Evolutionary conservation across 2,888 invertebrate genomes (phyloP), one percentile per base, ranked within the genome.

Genomic region (Zele albiditarsus): DNA sequence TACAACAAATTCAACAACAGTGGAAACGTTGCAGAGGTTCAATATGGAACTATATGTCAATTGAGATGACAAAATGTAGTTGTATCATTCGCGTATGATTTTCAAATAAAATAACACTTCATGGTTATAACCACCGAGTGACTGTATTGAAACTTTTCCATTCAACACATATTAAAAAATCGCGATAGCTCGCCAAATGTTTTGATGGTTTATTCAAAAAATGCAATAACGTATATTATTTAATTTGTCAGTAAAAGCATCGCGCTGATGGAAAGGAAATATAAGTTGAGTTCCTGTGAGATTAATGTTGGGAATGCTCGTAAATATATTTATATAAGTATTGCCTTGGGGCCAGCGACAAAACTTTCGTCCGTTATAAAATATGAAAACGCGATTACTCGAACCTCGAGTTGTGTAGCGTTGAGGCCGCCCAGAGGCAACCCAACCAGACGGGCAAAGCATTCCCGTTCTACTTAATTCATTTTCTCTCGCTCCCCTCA

Each of bases 311-410:
- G 67, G 23, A 67, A 38, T 58, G 23, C 46, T n/a, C 53, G 65
- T 38, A 68, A 60, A 65, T 66, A 71, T 66, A 75, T 63, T 58
- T 60, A 71, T 73, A 20, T 16, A 27, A 25, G 42, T 33, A 66
- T 60, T 38, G 60, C 60, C 66, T 28, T 38, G 53, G 71, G 75
- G 67, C 62, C 53, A 33, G 67, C 23, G 49, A 46, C 49, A 68
- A 38, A 78, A 77, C 73, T 80, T 81, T 81, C 78, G 76, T 74
- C 73, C 74, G 73, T 78, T 78, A 79, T 83, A 78, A 79, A 82
- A 81, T 81, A 77, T 79, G 80, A 81, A 78, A 79, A 79, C 69
- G 66, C 78, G 74, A 78, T 79, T 78, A 78, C 70, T 70, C 28
- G 53, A 53, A 20, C 53, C 62, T 71, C 46, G 16, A 23, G 71